These are phyloP conservation scores for Cryptoleucopteryx plumbea DNA, from an alignment of 2,113 vertebrate species.

Conservation along the genomic window DNA sequence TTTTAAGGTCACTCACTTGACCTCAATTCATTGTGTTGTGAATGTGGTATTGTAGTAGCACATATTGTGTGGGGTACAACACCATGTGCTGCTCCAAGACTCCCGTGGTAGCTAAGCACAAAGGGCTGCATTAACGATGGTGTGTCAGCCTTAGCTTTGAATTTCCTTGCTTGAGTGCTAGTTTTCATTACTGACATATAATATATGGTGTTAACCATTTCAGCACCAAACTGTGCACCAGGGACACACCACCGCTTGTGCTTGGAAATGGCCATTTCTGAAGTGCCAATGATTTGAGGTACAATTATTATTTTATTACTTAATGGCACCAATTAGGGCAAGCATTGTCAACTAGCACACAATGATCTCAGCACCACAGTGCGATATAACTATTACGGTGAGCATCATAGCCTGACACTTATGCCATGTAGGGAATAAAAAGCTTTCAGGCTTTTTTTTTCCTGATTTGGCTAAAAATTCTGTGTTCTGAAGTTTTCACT, in stretches of 20 bases:
- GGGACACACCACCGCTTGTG: background rate
- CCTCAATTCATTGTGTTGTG: conserved; percentile 65
- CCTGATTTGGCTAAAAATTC: background rate
- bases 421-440: background rate
- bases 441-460: background rate
- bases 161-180: conserved; percentile 62
- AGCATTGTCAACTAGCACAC: conserved; percentile 39
- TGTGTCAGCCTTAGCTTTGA: conserved; percentile 65
- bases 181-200: conserved; percentile 63
- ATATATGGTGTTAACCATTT: conserved; percentile 51
- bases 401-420: background rate
- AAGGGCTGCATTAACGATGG: conserved; percentile 64
- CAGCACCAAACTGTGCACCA: background rate
- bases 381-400: conserved; percentile 12
- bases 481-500: background rate
- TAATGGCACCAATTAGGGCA: conserved; percentile 38
- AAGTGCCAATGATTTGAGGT: background rate
- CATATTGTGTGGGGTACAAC: conserved; percentile 68
- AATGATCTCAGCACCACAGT: conserved; percentile 39
- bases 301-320: conserved; percentile 40
- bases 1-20: conserved; percentile 67
- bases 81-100: conserved; percentile 67
- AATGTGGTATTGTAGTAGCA: conserved; percentile 61
- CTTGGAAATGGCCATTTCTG: background rate
- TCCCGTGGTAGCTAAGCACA: conserved; percentile 61